These are phyloP conservation scores for Caenorhabditis uteleia DNA, from an alignment of 2,888 invertebrate genomes.

Conservation along the genomic window DNA sequence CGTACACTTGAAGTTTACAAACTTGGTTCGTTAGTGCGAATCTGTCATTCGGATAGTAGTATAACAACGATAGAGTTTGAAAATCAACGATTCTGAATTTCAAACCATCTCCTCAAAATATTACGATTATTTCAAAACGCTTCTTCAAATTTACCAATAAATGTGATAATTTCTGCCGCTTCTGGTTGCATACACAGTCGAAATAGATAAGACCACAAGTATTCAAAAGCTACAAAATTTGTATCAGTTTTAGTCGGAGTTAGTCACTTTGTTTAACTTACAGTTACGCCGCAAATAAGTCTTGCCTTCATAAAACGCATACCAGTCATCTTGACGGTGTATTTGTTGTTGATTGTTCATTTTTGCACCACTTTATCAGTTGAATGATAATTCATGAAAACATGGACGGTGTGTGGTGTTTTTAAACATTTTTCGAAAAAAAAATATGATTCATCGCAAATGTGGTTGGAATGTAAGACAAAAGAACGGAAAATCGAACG, in stretches of 20 bases:
- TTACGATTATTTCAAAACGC: neutral
- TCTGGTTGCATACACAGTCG: slow-evolving; percentile 28
- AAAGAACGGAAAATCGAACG: no score
- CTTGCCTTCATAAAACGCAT: slow-evolving; percentile 18
- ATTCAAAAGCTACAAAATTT: slow-evolving; percentile 32
- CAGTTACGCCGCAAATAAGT: slow-evolving; percentile 27
- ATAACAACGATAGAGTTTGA: slow-evolving; percentile 18
- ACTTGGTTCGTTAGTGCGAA: slow-evolving; percentile 24
- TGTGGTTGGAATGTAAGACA: neutral
- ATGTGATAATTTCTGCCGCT: slow-evolving; percentile 31
- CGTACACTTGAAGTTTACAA: neutral
- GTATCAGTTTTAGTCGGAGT: slow-evolving; percentile 5
- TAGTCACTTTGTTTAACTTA: slow-evolving; percentile 3
- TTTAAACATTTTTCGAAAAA: no score
- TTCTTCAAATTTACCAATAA: slow-evolving; percentile 12
- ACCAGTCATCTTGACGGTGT: slow-evolving; percentile 9
- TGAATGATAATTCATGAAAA: no score
- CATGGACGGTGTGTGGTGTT: no score
- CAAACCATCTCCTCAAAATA: slow-evolving; percentile 20
- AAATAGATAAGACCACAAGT: slow-evolving; percentile 32
- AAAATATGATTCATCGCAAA: neutral
- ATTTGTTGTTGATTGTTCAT: no score
- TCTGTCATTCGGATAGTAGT: slow-evolving; percentile 31
- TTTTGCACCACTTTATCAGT: no score
- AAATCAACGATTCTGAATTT: slow-evolving; percentile 21